These are phyloP conservation scores for Nansenia antarctica DNA, from an alignment of 2,113 vertebrate species.

Conservation along the genomic window DNA sequence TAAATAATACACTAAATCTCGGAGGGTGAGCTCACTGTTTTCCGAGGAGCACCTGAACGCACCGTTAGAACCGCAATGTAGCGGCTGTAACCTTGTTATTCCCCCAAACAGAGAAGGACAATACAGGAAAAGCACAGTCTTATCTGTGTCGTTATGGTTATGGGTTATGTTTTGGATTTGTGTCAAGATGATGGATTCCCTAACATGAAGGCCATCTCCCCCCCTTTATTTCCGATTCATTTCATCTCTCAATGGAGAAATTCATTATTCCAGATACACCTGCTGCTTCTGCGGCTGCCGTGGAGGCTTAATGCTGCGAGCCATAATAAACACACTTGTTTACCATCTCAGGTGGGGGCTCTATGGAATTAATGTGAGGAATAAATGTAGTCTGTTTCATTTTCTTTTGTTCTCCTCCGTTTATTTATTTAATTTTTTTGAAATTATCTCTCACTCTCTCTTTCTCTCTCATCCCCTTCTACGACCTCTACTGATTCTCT, in stretches of 20 bases:
- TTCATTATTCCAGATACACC: neutral
- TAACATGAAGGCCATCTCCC: neutral
- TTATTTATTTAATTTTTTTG: too few species aligned
- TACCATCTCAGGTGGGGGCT: too few species aligned
- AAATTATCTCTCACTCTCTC: too few species aligned
- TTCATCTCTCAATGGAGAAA: neutral
- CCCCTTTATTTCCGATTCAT: conserved; percentile 21
- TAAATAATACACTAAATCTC: too few species aligned
- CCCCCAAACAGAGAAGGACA: conserved; percentile 25
- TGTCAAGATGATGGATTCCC: conserved; percentile 41
- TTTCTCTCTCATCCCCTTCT: neutral
- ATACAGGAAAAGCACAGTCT: neutral
- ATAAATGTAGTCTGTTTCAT: too few species aligned
- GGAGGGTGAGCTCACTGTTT: too few species aligned
- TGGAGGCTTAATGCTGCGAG: neutral
- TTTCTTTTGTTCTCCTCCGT: too few species aligned
- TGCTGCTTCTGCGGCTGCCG: neutral
- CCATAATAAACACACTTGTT: too few species aligned
- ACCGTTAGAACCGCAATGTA: too few species aligned
- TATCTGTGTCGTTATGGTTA: conserved; percentile 9
- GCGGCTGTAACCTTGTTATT: neutral
- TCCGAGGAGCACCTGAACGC: too few species aligned
- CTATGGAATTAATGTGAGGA: too few species aligned
- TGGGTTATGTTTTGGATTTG: conserved; percentile 37
- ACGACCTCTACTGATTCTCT: too few species aligned